These are phyloP conservation scores for Manis pentadactyla DNA, from an alignment of 2,797 vertebrate species.

Conservation along the genomic window DNA sequence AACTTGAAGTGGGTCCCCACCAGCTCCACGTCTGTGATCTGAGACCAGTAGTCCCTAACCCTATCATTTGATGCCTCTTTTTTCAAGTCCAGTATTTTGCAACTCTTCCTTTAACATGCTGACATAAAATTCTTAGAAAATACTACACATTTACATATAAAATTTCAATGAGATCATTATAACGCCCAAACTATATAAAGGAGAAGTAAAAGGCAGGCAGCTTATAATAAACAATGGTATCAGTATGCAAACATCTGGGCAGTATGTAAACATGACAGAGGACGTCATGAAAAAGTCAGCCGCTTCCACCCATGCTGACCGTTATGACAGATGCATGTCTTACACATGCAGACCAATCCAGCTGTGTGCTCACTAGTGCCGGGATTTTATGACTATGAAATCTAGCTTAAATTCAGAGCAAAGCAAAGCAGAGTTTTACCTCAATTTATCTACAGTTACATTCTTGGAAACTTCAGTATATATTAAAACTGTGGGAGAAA, in stretches of 20 bases:
- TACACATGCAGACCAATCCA: neutral
- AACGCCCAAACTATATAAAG: neutral
- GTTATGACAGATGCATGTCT: neutral
- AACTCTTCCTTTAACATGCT: neutral
- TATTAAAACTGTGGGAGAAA: neutral
- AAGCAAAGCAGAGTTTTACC: neutral
- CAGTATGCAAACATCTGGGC: neutral
- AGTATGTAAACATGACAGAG: neutral
- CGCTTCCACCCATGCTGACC: neutral
- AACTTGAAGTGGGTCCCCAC: neutral
- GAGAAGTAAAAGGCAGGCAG: slow-evolving; percentile 43
- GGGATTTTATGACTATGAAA: neutral
- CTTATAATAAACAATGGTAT: neutral
- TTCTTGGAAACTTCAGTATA: neutral
- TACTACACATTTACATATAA: neutral
- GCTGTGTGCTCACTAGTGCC: neutral
- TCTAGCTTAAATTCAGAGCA: neutral
- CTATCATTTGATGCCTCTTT: neutral
- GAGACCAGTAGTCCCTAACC: neutral
- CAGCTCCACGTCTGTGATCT: neutral
- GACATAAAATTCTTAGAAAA: slow-evolving; percentile 2
- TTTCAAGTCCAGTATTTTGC: neutral
- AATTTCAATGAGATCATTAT: neutral
- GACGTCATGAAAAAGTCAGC: slow-evolving; percentile 9
- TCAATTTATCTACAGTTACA: neutral